These are phyloP conservation scores for Synaphobranchus kaupii DNA, from an alignment of 2,797 vertebrate genomes.

Conservation along the genomic window DNA sequence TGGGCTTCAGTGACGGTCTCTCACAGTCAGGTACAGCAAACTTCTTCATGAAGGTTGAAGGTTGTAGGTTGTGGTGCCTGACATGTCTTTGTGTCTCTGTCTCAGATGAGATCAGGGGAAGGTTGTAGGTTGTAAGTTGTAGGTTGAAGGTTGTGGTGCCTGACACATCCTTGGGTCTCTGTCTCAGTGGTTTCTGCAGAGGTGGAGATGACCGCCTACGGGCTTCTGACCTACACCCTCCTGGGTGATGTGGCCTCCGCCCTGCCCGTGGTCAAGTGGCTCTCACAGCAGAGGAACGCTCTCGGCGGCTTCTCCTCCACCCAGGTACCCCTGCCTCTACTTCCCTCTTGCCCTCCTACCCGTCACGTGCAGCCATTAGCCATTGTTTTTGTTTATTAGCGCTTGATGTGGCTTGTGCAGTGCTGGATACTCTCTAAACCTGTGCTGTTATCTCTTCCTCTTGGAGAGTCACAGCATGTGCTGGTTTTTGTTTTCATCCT, in stretches of 20 bases:
- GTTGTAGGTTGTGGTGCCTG: neutral
- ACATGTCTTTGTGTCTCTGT: neutral
- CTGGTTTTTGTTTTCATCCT: neutral
- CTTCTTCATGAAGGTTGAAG: neutral
- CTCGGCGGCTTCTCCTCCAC: constrained; percentile 93
- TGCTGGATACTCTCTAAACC: neutral
- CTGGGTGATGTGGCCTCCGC: constrained; percentile 87
- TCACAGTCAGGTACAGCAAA: constrained; percentile 82
- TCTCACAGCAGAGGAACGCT: constrained; percentile 89
- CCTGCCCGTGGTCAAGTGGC: constrained; percentile 91
- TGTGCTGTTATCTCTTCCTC: neutral
- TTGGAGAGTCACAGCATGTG: neutral
- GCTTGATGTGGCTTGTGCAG: constrained; percentile 42
- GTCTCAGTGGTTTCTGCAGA: constrained; percentile 87
- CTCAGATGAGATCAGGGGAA: constrained; percentile 56
- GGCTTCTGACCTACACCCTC: constrained; percentile 86
- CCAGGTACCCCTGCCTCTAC: constrained; percentile 68
- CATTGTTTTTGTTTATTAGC: neutral
- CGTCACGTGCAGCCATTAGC: neutral
- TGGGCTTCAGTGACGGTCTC: constrained; percentile 88
- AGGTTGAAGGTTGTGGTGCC: neutral
- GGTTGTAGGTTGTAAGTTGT: neutral
- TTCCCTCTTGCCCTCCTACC: neutral
- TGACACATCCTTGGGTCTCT: neutral
- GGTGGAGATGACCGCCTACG: constrained; percentile 93